phyloP scores from a whole-genome alignment of 2,113 vertebrate species.

The Cavia porcellus region DNA sequence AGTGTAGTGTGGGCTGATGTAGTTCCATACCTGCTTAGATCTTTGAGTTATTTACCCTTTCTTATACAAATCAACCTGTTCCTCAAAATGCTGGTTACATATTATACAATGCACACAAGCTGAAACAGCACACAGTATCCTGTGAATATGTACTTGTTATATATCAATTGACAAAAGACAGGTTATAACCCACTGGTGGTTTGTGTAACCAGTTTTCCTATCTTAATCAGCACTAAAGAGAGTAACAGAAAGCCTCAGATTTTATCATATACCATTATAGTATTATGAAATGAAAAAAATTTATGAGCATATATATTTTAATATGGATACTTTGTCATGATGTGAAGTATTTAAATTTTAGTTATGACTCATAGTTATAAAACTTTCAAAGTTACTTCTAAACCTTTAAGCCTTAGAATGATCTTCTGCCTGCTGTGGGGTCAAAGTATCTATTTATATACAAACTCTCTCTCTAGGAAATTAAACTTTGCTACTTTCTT shows the following conservation, averaged over 20 bases:
- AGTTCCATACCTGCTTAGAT: neutral
- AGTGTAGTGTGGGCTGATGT: neutral
- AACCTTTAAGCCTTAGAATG: neutral
- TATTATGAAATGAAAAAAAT: constrained; percentile 14
- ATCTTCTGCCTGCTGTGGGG: neutral
- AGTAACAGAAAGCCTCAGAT: neutral
- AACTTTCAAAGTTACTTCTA: neutral
- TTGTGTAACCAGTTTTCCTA: neutral
- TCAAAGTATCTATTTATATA: neutral
- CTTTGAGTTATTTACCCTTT: neutral
- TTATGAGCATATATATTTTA: neutral
- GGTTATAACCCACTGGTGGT: neutral
- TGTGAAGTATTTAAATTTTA: constrained; percentile 7
- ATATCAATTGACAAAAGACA: neutral
- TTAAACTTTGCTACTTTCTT: neutral
- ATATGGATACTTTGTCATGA: neutral
- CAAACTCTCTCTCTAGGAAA: neutral
- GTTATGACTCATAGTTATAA: neutral
- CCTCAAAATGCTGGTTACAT: neutral
- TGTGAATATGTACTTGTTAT: neutral
- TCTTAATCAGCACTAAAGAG: neutral
- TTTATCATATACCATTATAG: neutral
- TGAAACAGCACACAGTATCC: neutral
- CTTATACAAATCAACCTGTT: neutral
- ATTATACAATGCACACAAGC: neutral